phyloP scores from a whole-genome alignment of 2,797 vertebrate species.

The Cossypha niveicapilla region DNA sequence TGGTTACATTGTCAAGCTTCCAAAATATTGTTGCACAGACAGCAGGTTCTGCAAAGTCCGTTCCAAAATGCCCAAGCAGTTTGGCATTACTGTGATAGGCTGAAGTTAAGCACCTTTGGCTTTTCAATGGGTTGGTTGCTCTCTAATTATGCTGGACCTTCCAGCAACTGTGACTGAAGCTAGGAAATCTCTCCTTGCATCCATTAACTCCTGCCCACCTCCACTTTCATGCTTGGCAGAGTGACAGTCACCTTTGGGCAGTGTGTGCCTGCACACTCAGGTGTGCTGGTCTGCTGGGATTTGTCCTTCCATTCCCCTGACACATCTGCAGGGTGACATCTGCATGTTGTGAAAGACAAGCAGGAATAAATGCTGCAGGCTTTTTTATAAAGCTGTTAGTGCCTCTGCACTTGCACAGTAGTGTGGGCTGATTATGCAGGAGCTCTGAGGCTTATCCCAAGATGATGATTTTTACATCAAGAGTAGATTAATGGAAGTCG shows the following conservation, averaged over 20 bases:
- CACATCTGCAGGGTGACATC: neutral
- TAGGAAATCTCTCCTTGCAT: neutral
- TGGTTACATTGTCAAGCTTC: neutral
- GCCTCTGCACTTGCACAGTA: neutral
- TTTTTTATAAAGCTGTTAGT: neutral
- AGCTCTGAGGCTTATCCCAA: conserved; percentile 28
- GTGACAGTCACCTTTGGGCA: neutral
- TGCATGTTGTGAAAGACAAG: neutral
- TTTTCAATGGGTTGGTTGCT: neutral
- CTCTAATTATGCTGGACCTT: neutral
- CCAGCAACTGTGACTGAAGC: neutral
- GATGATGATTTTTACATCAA: conserved; percentile 66
- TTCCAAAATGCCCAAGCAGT: neutral
- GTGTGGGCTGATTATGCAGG: conserved; percentile 23
- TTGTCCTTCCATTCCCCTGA: neutral
- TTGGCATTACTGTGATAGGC: neutral
- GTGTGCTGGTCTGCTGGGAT: neutral
- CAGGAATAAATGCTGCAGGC: neutral
- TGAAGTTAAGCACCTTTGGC: neutral
- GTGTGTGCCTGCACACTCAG: neutral
- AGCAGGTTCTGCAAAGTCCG: neutral
- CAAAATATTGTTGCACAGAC: neutral
- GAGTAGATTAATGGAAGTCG: conserved; percentile 66
- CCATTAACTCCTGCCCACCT: neutral
- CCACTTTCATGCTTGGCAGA: neutral